These are phyloP conservation scores for Ianthella basta DNA, from an alignment of 37 sponge, comb jelly and placozoan species.

Conservation along the genomic window DNA sequence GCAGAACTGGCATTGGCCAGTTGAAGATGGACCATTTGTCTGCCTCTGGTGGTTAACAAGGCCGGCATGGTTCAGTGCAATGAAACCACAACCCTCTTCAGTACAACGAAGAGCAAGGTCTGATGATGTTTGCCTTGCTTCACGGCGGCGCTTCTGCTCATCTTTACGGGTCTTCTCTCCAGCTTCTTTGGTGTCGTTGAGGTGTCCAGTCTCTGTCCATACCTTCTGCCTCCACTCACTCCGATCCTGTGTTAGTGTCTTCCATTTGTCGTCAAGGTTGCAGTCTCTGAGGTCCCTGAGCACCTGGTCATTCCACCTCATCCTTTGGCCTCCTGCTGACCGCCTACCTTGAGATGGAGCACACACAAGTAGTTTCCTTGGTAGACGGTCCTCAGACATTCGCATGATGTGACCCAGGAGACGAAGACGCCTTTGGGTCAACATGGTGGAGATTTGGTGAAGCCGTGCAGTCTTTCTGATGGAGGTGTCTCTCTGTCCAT, in stretches of 20 bases:
- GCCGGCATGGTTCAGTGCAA: conserved; percentile 7
- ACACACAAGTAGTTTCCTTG: conserved; percentile 24
- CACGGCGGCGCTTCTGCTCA: conserved; percentile 25
- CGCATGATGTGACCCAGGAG: conserved; percentile 14
- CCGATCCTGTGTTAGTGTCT: conserved; percentile 6
- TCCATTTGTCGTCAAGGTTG: background rate
- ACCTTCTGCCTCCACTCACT: conserved; percentile 11
- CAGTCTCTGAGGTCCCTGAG: background rate
- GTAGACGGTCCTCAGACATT: background rate
- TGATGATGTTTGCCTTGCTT: background rate
- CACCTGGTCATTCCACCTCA: conserved; percentile 28
- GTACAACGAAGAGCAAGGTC: conserved; percentile 16
- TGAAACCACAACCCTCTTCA: conserved; percentile 9
- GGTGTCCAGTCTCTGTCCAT: background rate
- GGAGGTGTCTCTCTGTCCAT: conserved; percentile 22
- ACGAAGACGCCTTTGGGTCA: conserved; percentile 7
- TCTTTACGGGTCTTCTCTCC: conserved; percentile 14
- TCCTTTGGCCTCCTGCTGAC: conserved; percentile 16
- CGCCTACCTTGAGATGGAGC: conserved; percentile 23
- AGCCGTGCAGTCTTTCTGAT: background rate
- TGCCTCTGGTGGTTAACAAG: conserved; percentile 36
- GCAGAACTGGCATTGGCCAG: conserved; percentile 19
- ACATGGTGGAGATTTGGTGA: conserved; percentile 17
- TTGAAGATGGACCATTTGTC: background rate
- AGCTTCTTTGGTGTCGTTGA: conserved; percentile 16